A percentile compares a stretch with the other conserved stretches of the same genome.
phyloP scores from a whole-genome alignment of 2,888 invertebrate genomes.

The Cetonia aurata region DNA sequence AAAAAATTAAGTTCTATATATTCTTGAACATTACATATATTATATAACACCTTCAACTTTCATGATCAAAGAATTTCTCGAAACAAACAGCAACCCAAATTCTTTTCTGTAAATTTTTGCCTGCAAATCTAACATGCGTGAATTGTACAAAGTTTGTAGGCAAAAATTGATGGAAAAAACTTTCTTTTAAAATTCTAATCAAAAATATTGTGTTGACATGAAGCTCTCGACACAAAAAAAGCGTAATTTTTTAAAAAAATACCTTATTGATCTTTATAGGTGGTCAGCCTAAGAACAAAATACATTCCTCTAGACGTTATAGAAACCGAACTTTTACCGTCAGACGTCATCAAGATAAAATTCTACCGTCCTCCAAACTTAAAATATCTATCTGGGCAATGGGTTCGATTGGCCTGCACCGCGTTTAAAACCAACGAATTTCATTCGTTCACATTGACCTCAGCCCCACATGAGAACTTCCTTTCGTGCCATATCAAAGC shows the following conservation, averaged over 20 bases:
- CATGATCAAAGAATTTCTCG: too few relatives aligned
- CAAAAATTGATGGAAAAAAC: too few relatives aligned
- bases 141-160: too few relatives aligned
- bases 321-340: constrained; percentile 93
- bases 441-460: constrained; percentile 95
- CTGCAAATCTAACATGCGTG: too few relatives aligned
- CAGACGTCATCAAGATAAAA: constrained; percentile 93
- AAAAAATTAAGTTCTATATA: too few relatives aligned
- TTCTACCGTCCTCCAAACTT: constrained; percentile 96
- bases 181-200: too few relatives aligned
- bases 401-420: constrained; percentile 93
- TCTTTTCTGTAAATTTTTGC: too few relatives aligned
- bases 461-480: constrained; percentile 95
- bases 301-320: constrained; percentile 93
- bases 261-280: constrained; percentile 66
- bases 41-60: too few relatives aligned
- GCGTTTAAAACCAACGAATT: constrained; percentile 90
- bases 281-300: constrained; percentile 90
- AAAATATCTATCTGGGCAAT: constrained; percentile 94
- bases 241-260: background rate
- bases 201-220: too few relatives aligned
- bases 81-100: too few relatives aligned
- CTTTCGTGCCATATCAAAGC: constrained; percentile 95
- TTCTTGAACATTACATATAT: too few relatives aligned
- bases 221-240: too few relatives aligned